Evolutionary conservation across 2,797 vertebrate species (phyloP).

Genomic region (Manis pentadactyla): DNA sequence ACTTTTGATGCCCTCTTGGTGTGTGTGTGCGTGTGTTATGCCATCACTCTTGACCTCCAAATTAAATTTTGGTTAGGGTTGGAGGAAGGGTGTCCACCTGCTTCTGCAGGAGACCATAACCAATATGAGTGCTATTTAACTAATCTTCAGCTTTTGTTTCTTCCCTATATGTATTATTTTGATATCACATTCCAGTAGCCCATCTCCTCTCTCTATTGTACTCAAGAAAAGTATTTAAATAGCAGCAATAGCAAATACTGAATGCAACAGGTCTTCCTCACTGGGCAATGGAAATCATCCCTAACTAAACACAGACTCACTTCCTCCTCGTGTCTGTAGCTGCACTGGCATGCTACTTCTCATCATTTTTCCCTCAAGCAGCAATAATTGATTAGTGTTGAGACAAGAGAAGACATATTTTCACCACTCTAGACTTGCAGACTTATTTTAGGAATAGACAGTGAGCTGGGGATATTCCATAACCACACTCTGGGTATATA

Average conservation of each 20-base stretch:
- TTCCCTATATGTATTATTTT: neutral
- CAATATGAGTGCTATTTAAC: neutral
- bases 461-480: neutral
- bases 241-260: neutral
- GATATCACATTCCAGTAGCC: neutral
- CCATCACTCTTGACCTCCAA: neutral
- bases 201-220: neutral
- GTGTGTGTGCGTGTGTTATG: rapidly evolving
- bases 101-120: neutral
- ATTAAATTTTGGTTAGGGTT: neutral
- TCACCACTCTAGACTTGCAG: neutral
- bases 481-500: neutral
- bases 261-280: neutral
- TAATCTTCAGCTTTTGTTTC: neutral
- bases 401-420: neutral
- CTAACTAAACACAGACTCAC: neutral
- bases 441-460: neutral
- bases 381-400: neutral
- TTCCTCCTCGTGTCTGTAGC: neutral
- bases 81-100: neutral
- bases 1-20: neutral
- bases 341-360: neutral
- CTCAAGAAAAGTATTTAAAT: neutral
- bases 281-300: neutral
- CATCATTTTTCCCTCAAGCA: neutral